Evolutionary conservation across 2,113 vertebrate species (phyloP).

Genomic region (Oplegnathus fasciatus): DNA sequence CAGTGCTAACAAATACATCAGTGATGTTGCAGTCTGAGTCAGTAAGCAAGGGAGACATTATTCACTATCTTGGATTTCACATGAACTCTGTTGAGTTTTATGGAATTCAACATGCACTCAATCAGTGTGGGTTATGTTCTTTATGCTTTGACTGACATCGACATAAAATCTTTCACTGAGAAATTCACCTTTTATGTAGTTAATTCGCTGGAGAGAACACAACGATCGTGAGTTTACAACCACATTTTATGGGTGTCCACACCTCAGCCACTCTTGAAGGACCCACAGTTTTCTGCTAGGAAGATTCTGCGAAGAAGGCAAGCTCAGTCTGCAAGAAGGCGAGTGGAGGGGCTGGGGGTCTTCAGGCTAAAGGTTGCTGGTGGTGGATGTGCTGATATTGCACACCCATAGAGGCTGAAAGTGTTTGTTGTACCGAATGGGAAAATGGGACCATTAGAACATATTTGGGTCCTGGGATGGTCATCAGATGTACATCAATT

Average conservation of each 20-base stretch:
- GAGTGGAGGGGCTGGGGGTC: neutral
- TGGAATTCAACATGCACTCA: too few relatives aligned
- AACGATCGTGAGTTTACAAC: neutral
- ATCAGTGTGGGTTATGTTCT: neutral
- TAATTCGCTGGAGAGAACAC: neutral
- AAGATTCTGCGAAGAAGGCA: neutral
- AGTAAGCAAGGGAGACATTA: neutral
- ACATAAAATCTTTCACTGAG: neutral
- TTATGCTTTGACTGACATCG: neutral
- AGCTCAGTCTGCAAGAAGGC: neutral
- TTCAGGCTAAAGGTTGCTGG: constrained; percentile 17
- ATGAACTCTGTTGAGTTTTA: neutral
- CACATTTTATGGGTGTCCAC: neutral
- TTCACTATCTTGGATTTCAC: too few relatives aligned
- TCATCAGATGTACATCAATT: neutral
- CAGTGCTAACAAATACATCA: too few relatives aligned
- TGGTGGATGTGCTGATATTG: neutral
- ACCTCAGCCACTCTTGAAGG: neutral
- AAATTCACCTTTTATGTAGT: neutral
- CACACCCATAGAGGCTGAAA: too few relatives aligned
- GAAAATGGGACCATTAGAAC: constrained; percentile 3
- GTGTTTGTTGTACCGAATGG: neutral
- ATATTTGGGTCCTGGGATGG: neutral
- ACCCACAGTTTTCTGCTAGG: neutral
- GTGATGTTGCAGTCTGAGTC: neutral